These are phyloP conservation scores for Folsomia candida DNA, from an alignment of 2,888 invertebrate species.

Conservation along the genomic window DNA sequence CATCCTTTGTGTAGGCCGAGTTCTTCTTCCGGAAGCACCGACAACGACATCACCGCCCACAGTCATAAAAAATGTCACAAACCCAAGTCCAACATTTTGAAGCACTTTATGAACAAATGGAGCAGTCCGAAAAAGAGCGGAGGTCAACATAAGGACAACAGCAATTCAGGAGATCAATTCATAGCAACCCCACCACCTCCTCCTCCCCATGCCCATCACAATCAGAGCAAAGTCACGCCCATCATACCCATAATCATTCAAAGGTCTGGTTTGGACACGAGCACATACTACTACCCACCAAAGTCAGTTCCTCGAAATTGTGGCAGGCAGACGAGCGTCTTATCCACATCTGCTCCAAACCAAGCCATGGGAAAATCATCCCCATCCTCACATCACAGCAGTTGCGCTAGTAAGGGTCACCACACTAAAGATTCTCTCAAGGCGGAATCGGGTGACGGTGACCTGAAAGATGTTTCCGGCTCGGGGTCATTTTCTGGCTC, in stretches of 20 bases:
- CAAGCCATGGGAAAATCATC: neutral
- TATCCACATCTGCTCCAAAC: conserved; percentile 1
- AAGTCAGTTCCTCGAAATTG: neutral
- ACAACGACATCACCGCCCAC: too few species aligned
- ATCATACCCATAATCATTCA: neutral
- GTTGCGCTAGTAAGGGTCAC: too few species aligned
- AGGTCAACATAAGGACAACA: neutral
- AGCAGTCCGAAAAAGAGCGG: conserved; percentile 36
- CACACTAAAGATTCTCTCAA: neutral
- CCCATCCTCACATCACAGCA: neutral
- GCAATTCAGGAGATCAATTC: too few species aligned
- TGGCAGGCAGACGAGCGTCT: too few species aligned
- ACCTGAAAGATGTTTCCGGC: neutral
- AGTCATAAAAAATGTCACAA: too few species aligned
- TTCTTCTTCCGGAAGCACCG: too few species aligned
- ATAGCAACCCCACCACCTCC: neutral
- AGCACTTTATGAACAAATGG: conserved; percentile 44
- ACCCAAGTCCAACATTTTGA: conserved; percentile 43
- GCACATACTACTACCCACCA: neutral
- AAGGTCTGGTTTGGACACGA: neutral
- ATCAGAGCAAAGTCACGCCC: neutral
- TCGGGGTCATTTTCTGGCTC: conserved; percentile 5
- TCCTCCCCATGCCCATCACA: neutral
- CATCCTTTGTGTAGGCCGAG: too few species aligned
- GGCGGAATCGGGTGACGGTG: neutral